phyloP scores from a whole-genome alignment of 2,113 vertebrate species.

The Polypterus senegalus region DNA sequence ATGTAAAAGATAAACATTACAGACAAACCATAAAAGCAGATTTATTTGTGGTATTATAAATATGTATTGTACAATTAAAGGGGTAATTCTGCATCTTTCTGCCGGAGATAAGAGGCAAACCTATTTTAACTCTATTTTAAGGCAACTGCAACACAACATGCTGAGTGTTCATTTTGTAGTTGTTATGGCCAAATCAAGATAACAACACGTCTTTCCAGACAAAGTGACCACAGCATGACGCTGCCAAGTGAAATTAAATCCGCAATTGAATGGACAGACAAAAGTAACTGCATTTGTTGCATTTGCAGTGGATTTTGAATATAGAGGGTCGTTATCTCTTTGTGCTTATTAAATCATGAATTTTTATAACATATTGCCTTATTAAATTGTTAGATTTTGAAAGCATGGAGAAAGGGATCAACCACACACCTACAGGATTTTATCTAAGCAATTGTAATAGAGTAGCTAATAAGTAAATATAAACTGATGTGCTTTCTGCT shows the following conservation, averaged over 20 bases:
- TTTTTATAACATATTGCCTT: slow-evolving; percentile 1
- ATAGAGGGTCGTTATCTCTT: slow-evolving; percentile 37
- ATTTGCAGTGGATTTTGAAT: slow-evolving; percentile 32
- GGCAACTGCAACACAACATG: slow-evolving; percentile 36
- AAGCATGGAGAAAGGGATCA: too few species aligned
- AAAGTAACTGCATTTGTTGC: slow-evolving; percentile 37
- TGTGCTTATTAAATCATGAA: slow-evolving; percentile 9
- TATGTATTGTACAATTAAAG: slow-evolving; percentile 12
- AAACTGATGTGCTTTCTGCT: too few species aligned
- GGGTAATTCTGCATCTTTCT: slow-evolving; percentile 22
- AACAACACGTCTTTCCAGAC: slow-evolving; percentile 62
- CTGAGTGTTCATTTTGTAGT: slow-evolving; percentile 47
- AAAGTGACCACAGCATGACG: slow-evolving; percentile 62
- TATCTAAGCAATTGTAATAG: too few species aligned
- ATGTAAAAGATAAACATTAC: too few species aligned
- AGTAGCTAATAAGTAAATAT: too few species aligned
- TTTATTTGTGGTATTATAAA: slow-evolving; percentile 7
- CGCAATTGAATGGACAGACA: slow-evolving; percentile 51
- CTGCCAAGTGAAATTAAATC: slow-evolving; percentile 62
- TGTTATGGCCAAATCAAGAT: slow-evolving; percentile 59
- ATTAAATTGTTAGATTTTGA: too few species aligned
- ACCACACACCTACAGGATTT: too few species aligned
- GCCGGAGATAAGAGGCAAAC: slow-evolving; percentile 30
- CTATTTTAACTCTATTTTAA: slow-evolving; percentile 14
- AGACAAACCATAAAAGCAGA: background rate